Evolutionary conservation across 2,888 invertebrate genomes (phyloP), one percentile per base, ranked within the genome.

Genomic region (Saturnia japonica): DNA sequence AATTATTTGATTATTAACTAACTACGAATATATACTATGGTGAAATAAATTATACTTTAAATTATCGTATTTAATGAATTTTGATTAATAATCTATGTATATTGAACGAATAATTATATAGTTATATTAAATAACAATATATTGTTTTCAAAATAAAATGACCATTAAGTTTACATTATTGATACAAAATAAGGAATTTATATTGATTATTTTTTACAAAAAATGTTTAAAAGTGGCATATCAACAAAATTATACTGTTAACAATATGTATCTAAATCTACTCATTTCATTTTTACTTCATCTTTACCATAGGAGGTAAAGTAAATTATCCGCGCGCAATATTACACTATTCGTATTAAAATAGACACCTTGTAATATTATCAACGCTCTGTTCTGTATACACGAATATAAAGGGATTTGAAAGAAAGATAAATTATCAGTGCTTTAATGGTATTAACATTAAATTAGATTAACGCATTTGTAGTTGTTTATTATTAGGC

Each of bases 401-500:
- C 42, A 11, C 51, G 12, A 19, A 14, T 22, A 19, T 34, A 51
- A 51, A 40, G 14, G 47, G 62, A 16, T 51, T 40, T 14, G 16
- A 51, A 67, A 42, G 76, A 78, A 72, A 77, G 76, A 78, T 80
- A 76, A 78, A 79, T 76, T 75, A 79, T 83, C 74, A 80, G 74
- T 70, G 71, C 72, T 76, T 80, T 82, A 83, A 78, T n/a, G n/a
- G n/a, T 81, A 82, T 83, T 81, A 77, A 75, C 76, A 79, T 75
- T 77, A 85, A 88, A 90, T 91, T 89, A 89, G 88, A 88, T 89
- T 87, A 88, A 82, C 84, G 85, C 80, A 80, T 85, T 86, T 82
- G 77, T 72, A 82, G 80, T 79, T 85, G 86, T 91, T 89, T 87
- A 88, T 91, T 84, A 87, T 82, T 78, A 75, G 83, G 78, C 76